Evolutionary conservation across 1,140 invertebrate genomes (phyloP), one percentile per base, ranked within the genome.

Genomic region (Hormaphis cornu): DNA sequence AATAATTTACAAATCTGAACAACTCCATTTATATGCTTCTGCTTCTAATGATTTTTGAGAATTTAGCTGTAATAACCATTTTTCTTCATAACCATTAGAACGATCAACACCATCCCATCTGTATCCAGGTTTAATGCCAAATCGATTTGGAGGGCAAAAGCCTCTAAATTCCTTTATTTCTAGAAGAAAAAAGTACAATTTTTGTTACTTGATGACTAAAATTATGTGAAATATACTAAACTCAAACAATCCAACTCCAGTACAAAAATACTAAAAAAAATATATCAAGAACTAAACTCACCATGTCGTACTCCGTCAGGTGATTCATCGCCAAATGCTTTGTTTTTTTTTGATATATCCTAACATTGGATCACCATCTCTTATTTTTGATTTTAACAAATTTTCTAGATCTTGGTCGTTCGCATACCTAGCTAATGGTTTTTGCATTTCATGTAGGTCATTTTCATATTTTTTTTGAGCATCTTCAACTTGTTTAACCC

Each of bases 81-180:
- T 87, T 75, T 89, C 89, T 77, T 99, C 97, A 78, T 95, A 98
- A 0, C 97, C 97, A 80, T 92, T 98, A 5, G 95, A 97, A 24
- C 97, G 80, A 76, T 99, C 93, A 0, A 99, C 95, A 1, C 97
- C 97, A 79, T 99, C 97, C 97, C 97, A 99, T 40, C 94, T 81
- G 79, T 95, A 89, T 0, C 97, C 97, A 0, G 97, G 97, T 54
- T 81, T 79, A 70, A 99, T 95, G 42, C 86, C 85, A 80, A 89
- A 98, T 10, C 97, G 83, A 81, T 98, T 98, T 44, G 92, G 91
- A 42, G 89, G 87, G 73, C 82, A 89, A 28, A 86, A 84, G 3
- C 93, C 93, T 75, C 87, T 83, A 76, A 95, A 97, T 18, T 79
- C 79, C 18, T 89, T 91, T 78, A 74, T 79, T 66, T 80, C 81